A percentile compares a stretch with the other conserved stretches of the same genome.
Conservation (phyloP, 2,113 vertebrate genomes). For the Lasiurus borealis region DNA sequence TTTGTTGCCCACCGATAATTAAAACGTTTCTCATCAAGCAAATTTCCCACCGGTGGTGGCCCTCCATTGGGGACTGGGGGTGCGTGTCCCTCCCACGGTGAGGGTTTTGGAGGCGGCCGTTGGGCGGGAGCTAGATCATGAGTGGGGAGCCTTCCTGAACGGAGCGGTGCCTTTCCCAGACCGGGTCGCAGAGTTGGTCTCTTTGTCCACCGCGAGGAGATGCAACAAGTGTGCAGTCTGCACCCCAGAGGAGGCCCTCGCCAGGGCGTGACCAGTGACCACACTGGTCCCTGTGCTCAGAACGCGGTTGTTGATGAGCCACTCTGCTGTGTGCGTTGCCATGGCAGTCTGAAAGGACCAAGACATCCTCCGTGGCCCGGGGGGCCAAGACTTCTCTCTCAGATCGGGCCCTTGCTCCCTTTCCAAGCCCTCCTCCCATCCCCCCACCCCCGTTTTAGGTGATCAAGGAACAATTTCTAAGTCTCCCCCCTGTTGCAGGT, state of each 20-base stretch:
- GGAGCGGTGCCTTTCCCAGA: neutral
- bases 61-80: neutral
- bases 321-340: neutral
- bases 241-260: neutral
- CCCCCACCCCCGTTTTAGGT: neutral
- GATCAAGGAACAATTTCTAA: neutral
- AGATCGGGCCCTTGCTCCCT: neutral
- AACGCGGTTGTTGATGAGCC: neutral
- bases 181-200: neutral
- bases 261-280: neutral
- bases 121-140: neutral
- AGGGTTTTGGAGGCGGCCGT: neutral
- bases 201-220: neutral
- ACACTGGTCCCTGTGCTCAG: neutral
- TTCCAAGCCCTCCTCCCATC: neutral
- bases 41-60: neutral
- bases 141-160: neutral
- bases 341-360: neutral
- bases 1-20: neutral
- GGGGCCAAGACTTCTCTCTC: neutral
- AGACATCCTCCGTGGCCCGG: accelerated
- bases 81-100: neutral
- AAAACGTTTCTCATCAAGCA: neutral
- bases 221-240: neutral
- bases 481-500: neutral